Evolutionary conservation across 2,888 invertebrate species (phyloP).

Genomic region (Melinopterus prodromus): DNA sequence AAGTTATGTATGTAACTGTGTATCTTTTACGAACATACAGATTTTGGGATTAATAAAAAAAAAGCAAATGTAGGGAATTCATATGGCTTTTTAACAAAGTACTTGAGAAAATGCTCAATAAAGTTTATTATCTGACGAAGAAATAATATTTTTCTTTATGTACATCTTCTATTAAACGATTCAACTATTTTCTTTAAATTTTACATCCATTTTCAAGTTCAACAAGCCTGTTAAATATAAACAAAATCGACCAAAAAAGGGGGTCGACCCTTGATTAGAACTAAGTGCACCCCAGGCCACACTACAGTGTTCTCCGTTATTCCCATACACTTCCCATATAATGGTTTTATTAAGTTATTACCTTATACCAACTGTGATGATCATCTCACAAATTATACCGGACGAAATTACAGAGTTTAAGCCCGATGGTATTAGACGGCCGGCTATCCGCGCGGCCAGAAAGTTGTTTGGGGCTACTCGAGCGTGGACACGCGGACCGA

Average conservation of each 20-base stretch:
- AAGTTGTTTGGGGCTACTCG: constrained; percentile 46
- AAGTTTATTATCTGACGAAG: no score
- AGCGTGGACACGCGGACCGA: constrained; percentile 14
- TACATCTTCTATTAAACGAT: no score
- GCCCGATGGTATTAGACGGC: constrained; percentile 25
- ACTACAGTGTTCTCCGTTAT: background rate
- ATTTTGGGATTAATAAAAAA: no score
- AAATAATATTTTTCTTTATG: no score
- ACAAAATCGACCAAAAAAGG: constrained; percentile 1
- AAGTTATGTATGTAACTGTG: no score
- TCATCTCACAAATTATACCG: constrained; percentile 55
- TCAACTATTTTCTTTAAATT: no score
- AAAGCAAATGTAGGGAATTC: no score
- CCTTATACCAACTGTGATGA: constrained; percentile 56
- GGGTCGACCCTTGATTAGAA: background rate
- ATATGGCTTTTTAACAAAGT: no score
- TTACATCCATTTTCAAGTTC: no score
- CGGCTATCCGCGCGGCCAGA: constrained; percentile 44
- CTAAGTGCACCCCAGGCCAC: background rate
- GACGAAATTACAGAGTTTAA: constrained; percentile 49
- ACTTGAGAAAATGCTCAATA: no score
- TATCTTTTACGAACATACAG: no score
- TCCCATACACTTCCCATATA: constrained; percentile 10
- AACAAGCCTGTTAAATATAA: background rate
- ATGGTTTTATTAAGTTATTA: constrained; percentile 55